Base-by-base conservation (phyloP, 2,888 invertebrate genomes). In the Frankliniella intonsa region DNA sequence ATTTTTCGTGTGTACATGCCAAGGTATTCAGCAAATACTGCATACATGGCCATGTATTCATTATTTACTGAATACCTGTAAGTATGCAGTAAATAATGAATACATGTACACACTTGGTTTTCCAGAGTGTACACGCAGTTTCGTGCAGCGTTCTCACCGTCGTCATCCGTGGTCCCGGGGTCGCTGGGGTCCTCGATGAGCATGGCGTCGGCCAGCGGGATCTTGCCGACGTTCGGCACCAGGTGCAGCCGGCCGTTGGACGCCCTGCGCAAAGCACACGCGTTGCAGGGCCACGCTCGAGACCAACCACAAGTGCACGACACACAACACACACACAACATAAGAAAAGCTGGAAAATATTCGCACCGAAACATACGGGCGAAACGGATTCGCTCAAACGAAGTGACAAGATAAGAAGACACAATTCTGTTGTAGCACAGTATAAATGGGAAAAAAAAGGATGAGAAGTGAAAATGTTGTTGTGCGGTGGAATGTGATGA, bases 221-320 rank as follows among this genome's bases (percentile, higher is more conserved):
- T 92, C 86, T 94, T 93, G 0, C 95, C 97, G 81, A 93, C 91
- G 14, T 93, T 92, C n/a, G 95, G 94, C 79, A 93, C 92, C 38
- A 97, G 90, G 88, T 96, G 96, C n/a, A 97, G 91, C 83, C 95
- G 91, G 8, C 97, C 97, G 82, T 93, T 95, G 0, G 95, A 92
- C 0, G 94, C 93, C 82, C 91, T 90, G 85, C 38, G 86, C 85
- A 62, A 17, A 62, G 62, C 19, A 62, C n/a, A 7, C 17, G 62
- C n/a, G 17, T 55, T 55, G 17, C 55, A 55, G 55, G 55, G 55
- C 55, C 55, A 10, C 62, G 62, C 62, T 11, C 55, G 5, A 38
- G 38, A 3, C 38, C 38, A 38, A 38, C 38, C 2, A 38, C 3
- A 3, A 55, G 55, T 17, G 55, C 55, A 55, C 5, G 22, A 12